phyloP scores from a whole-genome alignment of 2,888 invertebrate species.

The Himalopsyche kuldschensis region DNA sequence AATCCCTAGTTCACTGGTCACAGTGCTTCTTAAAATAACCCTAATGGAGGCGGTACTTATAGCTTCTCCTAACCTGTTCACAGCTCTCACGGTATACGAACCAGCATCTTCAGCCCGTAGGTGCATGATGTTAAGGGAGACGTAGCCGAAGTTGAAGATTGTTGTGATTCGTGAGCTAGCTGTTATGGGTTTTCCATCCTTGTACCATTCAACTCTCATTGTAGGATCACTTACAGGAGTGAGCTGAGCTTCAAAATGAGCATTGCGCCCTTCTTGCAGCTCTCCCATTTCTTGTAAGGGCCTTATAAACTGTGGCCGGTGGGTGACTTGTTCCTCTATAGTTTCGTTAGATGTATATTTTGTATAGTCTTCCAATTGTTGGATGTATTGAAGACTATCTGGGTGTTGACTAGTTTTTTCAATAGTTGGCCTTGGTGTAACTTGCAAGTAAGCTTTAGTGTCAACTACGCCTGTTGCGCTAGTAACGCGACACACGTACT shows the following conservation, averaged over 20 bases:
- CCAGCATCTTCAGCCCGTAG: slow-evolving; percentile 98
- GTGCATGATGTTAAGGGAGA: slow-evolving; percentile 97
- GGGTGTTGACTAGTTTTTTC: slow-evolving; percentile 90
- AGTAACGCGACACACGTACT: slow-evolving; percentile 85
- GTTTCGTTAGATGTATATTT: slow-evolving; percentile 84
- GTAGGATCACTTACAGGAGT: slow-evolving; percentile 91
- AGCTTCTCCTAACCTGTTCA: slow-evolving; percentile 89
- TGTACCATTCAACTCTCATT: slow-evolving; percentile 95
- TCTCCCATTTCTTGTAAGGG: slow-evolving; percentile 85
- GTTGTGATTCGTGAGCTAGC: slow-evolving; percentile 96
- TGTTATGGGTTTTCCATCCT: slow-evolving; percentile 91
- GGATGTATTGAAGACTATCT: slow-evolving; percentile 86
- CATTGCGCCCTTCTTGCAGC: slow-evolving; percentile 86
- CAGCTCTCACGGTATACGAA: slow-evolving; percentile 88
- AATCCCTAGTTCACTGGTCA: slow-evolving; percentile 84
- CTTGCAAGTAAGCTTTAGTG: slow-evolving; percentile 79
- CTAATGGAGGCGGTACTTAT: slow-evolving; percentile 78
- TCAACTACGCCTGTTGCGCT: slow-evolving; percentile 86
- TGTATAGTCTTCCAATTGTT: slow-evolving; percentile 87
- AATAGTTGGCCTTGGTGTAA: slow-evolving; percentile 80
- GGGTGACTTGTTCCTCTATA: slow-evolving; percentile 77
- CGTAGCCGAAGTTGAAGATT: slow-evolving; percentile 98
- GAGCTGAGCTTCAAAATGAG: slow-evolving; percentile 90
- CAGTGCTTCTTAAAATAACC: slow-evolving; percentile 78
- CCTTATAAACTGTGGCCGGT: slow-evolving; percentile 85